These are phyloP conservation scores for Delphinapterus leucas DNA, from an alignment of 2,113 vertebrate genomes.

Conservation along the genomic window DNA sequence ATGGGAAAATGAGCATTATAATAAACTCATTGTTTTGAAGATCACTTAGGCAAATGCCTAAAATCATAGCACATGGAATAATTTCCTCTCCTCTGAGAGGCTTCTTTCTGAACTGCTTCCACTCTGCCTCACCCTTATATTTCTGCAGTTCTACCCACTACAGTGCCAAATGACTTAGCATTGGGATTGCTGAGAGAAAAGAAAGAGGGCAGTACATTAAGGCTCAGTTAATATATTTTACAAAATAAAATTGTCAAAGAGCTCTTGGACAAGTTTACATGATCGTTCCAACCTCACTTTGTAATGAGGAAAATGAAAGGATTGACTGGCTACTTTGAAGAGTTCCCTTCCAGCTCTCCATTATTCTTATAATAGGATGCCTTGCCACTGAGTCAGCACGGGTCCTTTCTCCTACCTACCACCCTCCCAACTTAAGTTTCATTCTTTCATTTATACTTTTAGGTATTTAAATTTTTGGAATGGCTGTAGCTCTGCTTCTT, in stretches of 20 bases:
- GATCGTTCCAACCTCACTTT: background rate
- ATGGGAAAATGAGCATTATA: background rate
- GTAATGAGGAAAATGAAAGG: background rate
- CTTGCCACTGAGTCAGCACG: background rate
- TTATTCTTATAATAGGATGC: background rate
- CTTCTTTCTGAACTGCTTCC: background rate
- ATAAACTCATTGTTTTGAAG: background rate
- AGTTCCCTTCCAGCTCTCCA: background rate
- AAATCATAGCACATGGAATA: background rate
- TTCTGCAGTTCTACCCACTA: background rate
- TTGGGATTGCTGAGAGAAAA: background rate
- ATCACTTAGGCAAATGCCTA: background rate
- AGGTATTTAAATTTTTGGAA: background rate
- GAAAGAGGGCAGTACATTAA: background rate
- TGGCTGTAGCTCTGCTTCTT: background rate
- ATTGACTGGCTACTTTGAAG: background rate
- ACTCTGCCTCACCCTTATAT: background rate
- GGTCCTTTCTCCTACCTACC: background rate
- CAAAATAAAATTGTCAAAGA: background rate
- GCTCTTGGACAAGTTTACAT: background rate
- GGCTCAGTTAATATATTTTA: background rate
- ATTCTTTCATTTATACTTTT: slow-evolving; percentile 5
- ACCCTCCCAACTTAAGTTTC: background rate
- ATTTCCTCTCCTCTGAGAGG: background rate
- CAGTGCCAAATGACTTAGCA: background rate